Conservation (phyloP, 2,113 vertebrate species). For the Opisthocomus hoazin region DNA sequence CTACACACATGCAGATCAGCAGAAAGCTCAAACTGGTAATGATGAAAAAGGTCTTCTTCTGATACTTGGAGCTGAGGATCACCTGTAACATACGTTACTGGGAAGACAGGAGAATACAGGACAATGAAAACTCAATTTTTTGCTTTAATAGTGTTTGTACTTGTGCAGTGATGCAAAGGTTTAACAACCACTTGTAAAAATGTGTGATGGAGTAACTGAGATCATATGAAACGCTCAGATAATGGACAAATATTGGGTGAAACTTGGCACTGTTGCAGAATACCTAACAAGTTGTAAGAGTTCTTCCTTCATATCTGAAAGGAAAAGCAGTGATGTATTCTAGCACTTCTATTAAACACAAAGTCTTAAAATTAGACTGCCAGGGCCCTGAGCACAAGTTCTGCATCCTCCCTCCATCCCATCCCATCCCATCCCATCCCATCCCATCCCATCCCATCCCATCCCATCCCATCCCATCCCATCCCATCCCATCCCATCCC, state of each 20-base stretch:
- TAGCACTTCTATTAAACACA: neutral
- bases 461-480: too few relatives aligned
- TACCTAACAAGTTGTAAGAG: neutral
- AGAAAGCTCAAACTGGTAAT: neutral
- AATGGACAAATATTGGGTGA: neutral
- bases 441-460: neutral
- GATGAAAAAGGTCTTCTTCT: neutral
- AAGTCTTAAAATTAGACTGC: neutral
- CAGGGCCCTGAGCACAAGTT: neutral
- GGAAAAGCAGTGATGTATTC: neutral
- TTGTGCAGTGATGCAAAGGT: fast-evolving
- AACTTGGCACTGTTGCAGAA: neutral
- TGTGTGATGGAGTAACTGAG: neutral
- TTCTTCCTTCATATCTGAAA: neutral
- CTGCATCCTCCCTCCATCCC: neutral
- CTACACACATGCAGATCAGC: neutral
- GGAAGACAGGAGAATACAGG: neutral
- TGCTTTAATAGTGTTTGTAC: neutral
- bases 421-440: neutral
- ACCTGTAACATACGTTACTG: neutral
- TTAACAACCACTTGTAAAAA: neutral
- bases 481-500: too few relatives aligned
- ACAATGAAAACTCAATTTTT: neutral
- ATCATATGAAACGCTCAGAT: neutral
- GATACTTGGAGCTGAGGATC: neutral